phyloP scores from a whole-genome alignment of 2,797 vertebrate species.

The Alauda arvensis region DNA sequence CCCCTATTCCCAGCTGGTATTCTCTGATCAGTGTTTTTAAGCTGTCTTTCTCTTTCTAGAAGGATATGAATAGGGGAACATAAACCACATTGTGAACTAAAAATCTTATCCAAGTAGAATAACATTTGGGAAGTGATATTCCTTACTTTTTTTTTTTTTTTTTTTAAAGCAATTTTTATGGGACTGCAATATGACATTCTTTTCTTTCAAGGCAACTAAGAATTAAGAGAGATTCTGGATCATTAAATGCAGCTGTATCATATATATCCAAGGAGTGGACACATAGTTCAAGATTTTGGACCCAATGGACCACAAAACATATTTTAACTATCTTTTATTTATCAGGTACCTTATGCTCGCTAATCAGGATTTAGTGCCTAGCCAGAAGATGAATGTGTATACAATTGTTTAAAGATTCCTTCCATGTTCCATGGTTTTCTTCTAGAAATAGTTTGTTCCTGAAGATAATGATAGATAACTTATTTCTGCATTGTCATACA shows the following conservation, averaged over 20 bases:
- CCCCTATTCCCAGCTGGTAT: background rate
- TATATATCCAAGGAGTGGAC: background rate
- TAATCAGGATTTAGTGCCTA: background rate
- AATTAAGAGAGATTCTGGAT: background rate
- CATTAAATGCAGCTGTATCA: background rate
- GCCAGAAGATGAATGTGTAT: background rate
- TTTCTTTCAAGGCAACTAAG: background rate
- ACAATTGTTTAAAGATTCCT: background rate
- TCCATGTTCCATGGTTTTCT: background rate
- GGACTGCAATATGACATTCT: background rate
- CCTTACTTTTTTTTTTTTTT: background rate
- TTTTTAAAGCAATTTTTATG: background rate
- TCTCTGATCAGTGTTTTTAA: background rate
- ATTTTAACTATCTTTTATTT: background rate
- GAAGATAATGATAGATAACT: background rate
- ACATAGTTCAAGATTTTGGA: background rate
- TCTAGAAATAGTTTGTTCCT: background rate
- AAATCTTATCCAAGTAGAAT: background rate
- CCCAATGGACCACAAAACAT: background rate
- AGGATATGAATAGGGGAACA: background rate
- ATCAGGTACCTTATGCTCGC: background rate
- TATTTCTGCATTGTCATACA: background rate
- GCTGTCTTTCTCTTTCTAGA: background rate
- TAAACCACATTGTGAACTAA: background rate
- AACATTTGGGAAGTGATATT: background rate